Percentiles rank a stretch among this genome's conserved stretches.
Evolutionary conservation across 2,888 invertebrate species (phyloP).

Genomic region (Nysson spinosus): DNA sequence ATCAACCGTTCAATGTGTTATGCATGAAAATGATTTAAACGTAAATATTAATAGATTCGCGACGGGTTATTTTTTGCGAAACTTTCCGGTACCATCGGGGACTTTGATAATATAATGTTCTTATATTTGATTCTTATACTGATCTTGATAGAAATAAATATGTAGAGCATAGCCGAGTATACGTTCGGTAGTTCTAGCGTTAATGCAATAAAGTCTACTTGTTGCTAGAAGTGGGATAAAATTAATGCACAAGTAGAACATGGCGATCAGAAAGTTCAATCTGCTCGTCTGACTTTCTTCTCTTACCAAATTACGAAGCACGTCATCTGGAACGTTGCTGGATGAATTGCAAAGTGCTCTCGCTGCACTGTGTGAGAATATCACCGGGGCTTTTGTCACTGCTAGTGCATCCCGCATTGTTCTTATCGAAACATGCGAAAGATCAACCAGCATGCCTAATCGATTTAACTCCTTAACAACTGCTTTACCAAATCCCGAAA

Average conservation of each 20-base stretch:
- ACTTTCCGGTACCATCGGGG: too few relatives aligned
- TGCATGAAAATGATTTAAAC: too few relatives aligned
- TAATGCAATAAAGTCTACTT: too few relatives aligned
- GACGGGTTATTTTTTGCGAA: too few relatives aligned
- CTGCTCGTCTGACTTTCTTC: background rate
- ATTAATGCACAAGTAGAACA: background rate
- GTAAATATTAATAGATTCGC: too few relatives aligned
- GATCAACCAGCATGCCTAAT: conserved; percentile 84
- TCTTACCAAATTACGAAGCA: conserved; percentile 78
- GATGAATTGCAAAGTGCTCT: conserved; percentile 81
- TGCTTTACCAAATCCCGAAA: conserved; percentile 77
- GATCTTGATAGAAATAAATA: too few relatives aligned
- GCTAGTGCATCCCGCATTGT: conserved; percentile 82
- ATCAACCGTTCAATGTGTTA: too few relatives aligned
- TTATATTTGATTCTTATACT: too few relatives aligned
- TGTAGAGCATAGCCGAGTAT: too few relatives aligned
- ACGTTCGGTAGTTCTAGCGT: too few relatives aligned
- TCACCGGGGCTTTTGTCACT: conserved; percentile 82
- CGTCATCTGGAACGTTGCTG: conserved; percentile 81
- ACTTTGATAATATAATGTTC: too few relatives aligned
- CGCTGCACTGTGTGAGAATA: conserved; percentile 83
- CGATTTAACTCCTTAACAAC: conserved; percentile 84
- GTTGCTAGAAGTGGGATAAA: too few relatives aligned
- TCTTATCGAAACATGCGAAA: conserved; percentile 82
- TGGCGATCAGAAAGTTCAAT: background rate